phyloP scores from a whole-genome alignment of 2,888 invertebrate genomes.

The Lypha dubia region DNA sequence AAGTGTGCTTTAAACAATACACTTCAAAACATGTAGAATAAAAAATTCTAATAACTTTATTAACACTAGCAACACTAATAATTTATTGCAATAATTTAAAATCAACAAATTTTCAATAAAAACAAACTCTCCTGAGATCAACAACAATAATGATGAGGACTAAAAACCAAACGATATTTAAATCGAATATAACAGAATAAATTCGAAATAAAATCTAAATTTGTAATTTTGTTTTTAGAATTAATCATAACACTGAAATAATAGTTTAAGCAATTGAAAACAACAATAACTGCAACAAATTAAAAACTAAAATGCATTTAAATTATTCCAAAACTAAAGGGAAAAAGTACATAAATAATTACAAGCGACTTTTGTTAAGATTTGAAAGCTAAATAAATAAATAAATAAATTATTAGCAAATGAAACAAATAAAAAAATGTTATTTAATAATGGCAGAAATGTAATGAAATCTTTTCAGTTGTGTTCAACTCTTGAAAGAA shows the following conservation, averaged over 20 bases:
- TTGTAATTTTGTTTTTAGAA: conserved; percentile 12
- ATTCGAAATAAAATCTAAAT: conserved; percentile 25
- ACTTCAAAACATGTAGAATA: background rate
- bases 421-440: conserved; percentile 38
- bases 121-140: conserved; percentile 15
- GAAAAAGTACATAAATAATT: conserved; percentile 48
- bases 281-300: conserved; percentile 38
- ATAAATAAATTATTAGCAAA: conserved; percentile 24
- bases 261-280: too few relatives aligned
- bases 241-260: too few relatives aligned
- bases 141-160: background rate
- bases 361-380: conserved; percentile 53
- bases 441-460: conserved; percentile 77
- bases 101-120: background rate
- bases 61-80: background rate
- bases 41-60: conserved; percentile 13
- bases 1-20: background rate
- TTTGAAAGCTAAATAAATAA: conserved; percentile 54
- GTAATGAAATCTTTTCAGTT: conserved; percentile 78
- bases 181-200: background rate
- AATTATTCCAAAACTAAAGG: conserved; percentile 48
- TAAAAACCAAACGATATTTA: background rate
- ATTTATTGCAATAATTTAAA: conserved; percentile 8
- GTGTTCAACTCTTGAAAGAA: conserved; percentile 77
- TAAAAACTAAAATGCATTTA: conserved; percentile 12